phyloP scores from a whole-genome alignment of 2,797 vertebrate species.

The Octomys mimax region DNA sequence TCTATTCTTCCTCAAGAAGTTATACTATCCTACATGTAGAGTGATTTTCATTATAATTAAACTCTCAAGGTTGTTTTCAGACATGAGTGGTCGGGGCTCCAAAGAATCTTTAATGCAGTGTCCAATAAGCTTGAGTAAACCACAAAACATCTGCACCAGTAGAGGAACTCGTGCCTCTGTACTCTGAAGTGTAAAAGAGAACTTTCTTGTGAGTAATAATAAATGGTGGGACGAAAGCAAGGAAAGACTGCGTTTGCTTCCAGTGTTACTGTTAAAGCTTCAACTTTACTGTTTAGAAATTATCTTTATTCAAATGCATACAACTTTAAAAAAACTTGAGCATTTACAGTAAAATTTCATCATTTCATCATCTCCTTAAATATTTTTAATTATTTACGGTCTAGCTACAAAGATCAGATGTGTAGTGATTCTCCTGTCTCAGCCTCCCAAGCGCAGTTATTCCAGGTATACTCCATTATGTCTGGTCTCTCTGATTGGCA shows the following conservation, averaged over 20 bases:
- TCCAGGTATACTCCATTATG: too few species aligned
- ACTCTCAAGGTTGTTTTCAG: background rate
- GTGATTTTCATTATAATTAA: background rate
- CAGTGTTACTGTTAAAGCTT: background rate
- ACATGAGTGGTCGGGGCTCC: background rate
- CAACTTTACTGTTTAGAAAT: background rate
- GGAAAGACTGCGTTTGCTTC: too few species aligned
- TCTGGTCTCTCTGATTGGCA: too few species aligned
- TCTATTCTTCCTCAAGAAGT: background rate
- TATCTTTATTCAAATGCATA: background rate
- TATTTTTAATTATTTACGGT: slow-evolving; percentile 66
- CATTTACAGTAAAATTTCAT: background rate
- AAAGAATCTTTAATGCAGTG: background rate
- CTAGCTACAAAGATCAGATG: too few species aligned
- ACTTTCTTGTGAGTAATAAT: background rate
- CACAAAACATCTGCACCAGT: background rate
- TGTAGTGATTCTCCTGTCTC: too few species aligned
- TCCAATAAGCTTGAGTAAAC: background rate
- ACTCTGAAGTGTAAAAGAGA: background rate
- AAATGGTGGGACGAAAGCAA: too few species aligned
- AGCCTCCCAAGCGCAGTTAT: too few species aligned
- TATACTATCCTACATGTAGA: background rate
- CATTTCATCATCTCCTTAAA: slow-evolving; percentile 67
- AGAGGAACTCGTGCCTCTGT: background rate
- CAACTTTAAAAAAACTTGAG: background rate